These are phyloP conservation scores for Vanessa tameamea DNA, from an alignment of 1,140 invertebrate species.

Conservation along the genomic window DNA sequence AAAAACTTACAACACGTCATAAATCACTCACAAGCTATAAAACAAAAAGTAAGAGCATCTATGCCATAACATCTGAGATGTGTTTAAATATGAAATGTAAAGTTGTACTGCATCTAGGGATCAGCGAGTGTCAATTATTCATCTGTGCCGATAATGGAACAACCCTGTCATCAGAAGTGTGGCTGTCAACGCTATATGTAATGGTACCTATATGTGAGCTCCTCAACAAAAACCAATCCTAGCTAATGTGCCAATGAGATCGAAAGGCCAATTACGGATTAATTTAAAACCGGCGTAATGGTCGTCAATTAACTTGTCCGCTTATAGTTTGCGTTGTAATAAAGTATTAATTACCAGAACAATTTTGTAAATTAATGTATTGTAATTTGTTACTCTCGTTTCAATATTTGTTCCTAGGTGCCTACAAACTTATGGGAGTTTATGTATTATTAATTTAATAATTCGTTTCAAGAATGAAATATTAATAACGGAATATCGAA, in stretches of 20 bases:
- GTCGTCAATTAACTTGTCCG: conserved; percentile 4
- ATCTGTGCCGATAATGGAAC: conserved; percentile 76
- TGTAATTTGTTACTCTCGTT: conserved; percentile 11
- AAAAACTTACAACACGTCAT: background rate
- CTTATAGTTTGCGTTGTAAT: conserved; percentile 10
- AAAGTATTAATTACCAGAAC: conserved; percentile 10
- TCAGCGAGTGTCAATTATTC: conserved; percentile 71
- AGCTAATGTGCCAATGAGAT: conserved; percentile 46
- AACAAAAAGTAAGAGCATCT: background rate
- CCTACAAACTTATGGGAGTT: background rate
- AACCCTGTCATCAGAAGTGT: conserved; percentile 70
- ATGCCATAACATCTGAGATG: conserved; percentile 9
- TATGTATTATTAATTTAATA: background rate
- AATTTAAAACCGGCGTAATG: conserved; percentile 17
- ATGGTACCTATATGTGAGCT: conserved; percentile 55
- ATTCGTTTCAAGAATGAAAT: background rate
- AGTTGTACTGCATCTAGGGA: conserved; percentile 49
- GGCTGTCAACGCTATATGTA: conserved; percentile 70
- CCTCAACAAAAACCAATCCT: conserved; percentile 62
- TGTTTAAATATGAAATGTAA: conserved; percentile 16
- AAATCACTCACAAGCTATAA: background rate
- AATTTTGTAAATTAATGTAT: conserved; percentile 4
- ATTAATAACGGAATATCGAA: background rate
- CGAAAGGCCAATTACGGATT: conserved; percentile 33
- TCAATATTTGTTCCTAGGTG: background rate